A percentile compares a stretch with the other conserved stretches of the same genome.
These are phyloP conservation scores for Spicauda simplicius DNA, from an alignment of 2,888 invertebrate species.

Conservation along the genomic window DNA sequence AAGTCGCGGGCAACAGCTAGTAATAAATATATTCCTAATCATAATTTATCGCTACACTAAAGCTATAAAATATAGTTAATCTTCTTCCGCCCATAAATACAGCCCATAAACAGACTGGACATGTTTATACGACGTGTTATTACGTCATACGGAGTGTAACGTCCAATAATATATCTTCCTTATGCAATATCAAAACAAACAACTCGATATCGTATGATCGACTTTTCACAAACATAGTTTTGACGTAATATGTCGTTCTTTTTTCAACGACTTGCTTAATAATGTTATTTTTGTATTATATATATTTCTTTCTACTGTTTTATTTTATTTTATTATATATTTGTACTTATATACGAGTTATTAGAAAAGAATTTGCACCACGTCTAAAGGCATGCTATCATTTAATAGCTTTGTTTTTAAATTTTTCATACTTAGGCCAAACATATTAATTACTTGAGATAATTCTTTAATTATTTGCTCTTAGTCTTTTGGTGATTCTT, in stretches of 20 bases:
- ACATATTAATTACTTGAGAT: too few species aligned
- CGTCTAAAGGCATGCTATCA: too few species aligned
- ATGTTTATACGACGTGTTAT: slow-evolving; percentile 10
- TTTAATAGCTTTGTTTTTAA: too few species aligned
- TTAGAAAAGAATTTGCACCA: too few species aligned
- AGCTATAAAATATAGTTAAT: slow-evolving; percentile 17
- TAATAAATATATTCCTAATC: background rate
- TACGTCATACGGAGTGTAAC: background rate
- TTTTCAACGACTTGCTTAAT: background rate
- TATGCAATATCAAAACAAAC: background rate
- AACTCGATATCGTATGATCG: slow-evolving; percentile 2
- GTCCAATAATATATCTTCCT: slow-evolving; percentile 4
- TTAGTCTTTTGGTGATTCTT: too few species aligned
- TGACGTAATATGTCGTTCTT: slow-evolving; percentile 1
- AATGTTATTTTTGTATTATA: too few species aligned
- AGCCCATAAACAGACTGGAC: slow-evolving; percentile 12
- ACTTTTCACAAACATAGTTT: slow-evolving; percentile 1
- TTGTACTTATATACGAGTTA: too few species aligned
- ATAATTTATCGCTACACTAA: background rate
- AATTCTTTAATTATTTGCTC: too few species aligned
- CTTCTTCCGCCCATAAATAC: slow-evolving; percentile 15
- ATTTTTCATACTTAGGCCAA: too few species aligned
- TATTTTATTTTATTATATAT: too few species aligned
- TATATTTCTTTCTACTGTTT: too few species aligned
- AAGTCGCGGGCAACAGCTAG: too few species aligned